Percentiles rank a stretch among this genome's conserved stretches.
Evolutionary conservation across 2,888 invertebrate genomes (phyloP).

Genomic region (Scaptomyza parva): DNA sequence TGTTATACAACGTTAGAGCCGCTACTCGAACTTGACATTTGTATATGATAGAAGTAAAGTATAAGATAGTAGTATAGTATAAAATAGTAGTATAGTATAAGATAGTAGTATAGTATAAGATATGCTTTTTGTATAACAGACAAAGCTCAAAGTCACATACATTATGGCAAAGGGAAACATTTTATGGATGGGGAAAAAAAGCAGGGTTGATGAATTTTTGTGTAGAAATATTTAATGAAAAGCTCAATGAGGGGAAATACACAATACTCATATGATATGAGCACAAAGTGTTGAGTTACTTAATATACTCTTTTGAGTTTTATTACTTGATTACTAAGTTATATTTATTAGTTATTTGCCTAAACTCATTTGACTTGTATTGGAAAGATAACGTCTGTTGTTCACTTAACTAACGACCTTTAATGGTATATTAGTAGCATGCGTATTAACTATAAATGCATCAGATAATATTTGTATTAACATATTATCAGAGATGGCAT

Average conservation of each 20-base stretch:
- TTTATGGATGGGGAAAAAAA: background rate
- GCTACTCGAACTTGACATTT: no score
- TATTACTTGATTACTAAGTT: background rate
- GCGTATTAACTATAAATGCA: background rate
- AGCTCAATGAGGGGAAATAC: background rate
- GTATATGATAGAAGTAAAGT: no score
- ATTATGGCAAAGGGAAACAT: background rate
- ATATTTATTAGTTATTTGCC: background rate
- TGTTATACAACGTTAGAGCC: background rate
- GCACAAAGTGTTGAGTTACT: no score
- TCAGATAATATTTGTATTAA: background rate
- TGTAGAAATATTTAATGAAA: background rate
- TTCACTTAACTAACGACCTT: background rate
- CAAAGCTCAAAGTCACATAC: background rate
- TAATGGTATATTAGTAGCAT: no score
- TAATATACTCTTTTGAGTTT: no score
- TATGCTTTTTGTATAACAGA: no score
- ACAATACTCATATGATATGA: background rate
- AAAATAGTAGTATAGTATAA: background rate
- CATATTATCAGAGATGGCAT: background rate
- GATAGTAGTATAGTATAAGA: background rate
- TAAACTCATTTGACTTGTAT: no score
- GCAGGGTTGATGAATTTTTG: background rate
- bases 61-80: no score
- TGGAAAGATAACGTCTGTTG: background rate